Evolutionary conservation across 2,797 vertebrate genomes (phyloP).

Genomic region (Malurus leucopterus): DNA sequence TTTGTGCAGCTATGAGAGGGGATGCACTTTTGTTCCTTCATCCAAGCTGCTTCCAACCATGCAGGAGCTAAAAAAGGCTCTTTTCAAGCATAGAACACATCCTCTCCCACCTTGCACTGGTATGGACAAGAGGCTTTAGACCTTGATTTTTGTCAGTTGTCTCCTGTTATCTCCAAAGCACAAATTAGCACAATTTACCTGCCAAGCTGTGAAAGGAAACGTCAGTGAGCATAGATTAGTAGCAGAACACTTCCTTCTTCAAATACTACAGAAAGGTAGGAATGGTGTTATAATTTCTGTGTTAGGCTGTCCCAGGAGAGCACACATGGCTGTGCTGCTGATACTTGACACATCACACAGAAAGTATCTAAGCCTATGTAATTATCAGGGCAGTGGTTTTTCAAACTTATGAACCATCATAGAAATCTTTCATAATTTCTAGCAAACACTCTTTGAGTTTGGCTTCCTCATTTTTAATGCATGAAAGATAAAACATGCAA

Average conservation of each 20-base stretch:
- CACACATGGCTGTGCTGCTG: background rate
- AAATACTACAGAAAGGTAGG: background rate
- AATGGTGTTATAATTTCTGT: background rate
- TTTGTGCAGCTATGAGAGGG: background rate
- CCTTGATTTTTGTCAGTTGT: background rate
- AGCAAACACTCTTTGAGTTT: conserved; percentile 49
- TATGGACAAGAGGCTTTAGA: background rate
- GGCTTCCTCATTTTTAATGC: conserved; percentile 47
- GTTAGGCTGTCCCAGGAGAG: background rate
- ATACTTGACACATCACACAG: background rate
- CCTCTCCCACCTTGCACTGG: background rate
- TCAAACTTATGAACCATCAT: conserved; percentile 53
- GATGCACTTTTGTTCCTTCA: background rate
- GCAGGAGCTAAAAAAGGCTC: background rate
- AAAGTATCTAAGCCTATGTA: background rate
- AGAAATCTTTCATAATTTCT: conserved; percentile 56
- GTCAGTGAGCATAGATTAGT: background rate
- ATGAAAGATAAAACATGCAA: conserved; percentile 20
- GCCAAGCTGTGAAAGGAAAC: background rate
- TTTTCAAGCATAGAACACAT: background rate
- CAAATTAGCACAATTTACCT: background rate
- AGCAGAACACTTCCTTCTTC: background rate
- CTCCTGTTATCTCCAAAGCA: background rate
- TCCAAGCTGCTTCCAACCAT: background rate
- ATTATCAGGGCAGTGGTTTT: conserved; percentile 51